Evolutionary conservation across 2,113 vertebrate genomes (phyloP).

Genomic region (Nicator chloris): DNA sequence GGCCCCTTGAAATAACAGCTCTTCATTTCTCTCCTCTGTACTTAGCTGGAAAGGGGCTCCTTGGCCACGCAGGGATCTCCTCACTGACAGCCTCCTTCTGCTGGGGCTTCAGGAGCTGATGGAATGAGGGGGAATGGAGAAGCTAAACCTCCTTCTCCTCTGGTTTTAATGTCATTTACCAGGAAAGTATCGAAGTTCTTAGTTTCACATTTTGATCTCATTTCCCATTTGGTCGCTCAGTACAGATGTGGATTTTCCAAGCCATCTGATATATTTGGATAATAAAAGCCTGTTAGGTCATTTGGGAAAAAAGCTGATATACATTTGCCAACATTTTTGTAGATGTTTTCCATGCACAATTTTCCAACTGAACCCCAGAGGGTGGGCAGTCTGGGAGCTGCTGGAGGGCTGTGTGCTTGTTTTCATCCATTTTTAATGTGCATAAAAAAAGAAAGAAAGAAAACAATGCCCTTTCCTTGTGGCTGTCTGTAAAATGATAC

Average conservation of each 20-base stretch:
- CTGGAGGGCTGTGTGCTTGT: not conserved
- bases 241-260: constrained; percentile 56
- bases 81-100: not conserved
- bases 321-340: constrained; percentile 48
- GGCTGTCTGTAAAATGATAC: not conserved
- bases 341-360: constrained; percentile 43
- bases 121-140: not conserved
- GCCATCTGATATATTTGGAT: constrained; percentile 51
- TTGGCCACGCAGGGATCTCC: not conserved
- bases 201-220: constrained; percentile 42
- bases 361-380: constrained; percentile 36
- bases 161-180: not conserved
- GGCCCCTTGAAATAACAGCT: not conserved
- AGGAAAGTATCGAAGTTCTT: constrained; percentile 18
- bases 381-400: constrained; percentile 20
- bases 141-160: not conserved
- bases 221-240: not conserved
- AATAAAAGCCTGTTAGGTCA: constrained; percentile 33
- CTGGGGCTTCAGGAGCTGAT: not conserved
- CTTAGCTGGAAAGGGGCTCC: not conserved
- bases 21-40: not conserved
- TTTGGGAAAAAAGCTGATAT: constrained; percentile 25
- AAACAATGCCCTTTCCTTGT: not conserved
- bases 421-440: constrained; percentile 25
- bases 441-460: not conserved